A percentile compares a stretch with the other conserved stretches of the same genome.
Conservation (phyloP, 2,888 invertebrate genomes). For the Drosophila mimetica region DNA sequence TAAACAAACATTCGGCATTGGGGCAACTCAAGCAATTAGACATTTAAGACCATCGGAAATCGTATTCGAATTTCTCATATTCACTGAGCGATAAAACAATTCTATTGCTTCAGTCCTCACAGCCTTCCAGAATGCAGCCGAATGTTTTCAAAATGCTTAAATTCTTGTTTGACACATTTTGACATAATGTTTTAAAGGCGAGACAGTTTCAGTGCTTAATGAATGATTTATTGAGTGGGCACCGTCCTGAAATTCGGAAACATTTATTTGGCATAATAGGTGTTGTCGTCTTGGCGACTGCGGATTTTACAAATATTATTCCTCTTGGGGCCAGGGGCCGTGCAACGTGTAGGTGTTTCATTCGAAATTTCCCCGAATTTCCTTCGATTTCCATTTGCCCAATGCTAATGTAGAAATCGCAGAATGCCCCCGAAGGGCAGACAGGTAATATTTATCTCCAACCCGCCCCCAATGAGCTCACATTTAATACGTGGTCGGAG, state of each 20-base stretch:
- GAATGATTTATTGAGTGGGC: conserved; percentile 33
- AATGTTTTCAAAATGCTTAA: conserved; percentile 37
- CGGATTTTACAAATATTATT: conserved; percentile 28
- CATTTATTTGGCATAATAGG: conserved; percentile 24
- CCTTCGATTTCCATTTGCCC: conserved; percentile 23
- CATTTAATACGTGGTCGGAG: conserved; percentile 50
- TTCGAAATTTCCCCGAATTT: conserved; percentile 17
- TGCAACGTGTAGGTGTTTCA: conserved; percentile 9
- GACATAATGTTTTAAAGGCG: conserved; percentile 26
- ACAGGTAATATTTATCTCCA: conserved; percentile 41
- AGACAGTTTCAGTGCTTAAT: conserved; percentile 39
- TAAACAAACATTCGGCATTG: conserved; percentile 51
- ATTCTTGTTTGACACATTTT: conserved; percentile 43
- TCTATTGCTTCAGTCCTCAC: not conserved
- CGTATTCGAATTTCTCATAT: conserved; percentile 17
- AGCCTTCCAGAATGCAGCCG: not conserved
- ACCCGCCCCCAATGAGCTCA: conserved; percentile 44
- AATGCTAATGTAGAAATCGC: conserved; percentile 38
- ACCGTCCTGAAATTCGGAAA: conserved; percentile 16
- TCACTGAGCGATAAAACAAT: conserved; percentile 13
- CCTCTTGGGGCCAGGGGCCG: not conserved
- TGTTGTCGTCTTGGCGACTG: conserved; percentile 7
- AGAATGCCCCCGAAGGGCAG: conserved; percentile 40
- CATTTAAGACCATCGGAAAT: conserved; percentile 41
- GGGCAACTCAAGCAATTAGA: conserved; percentile 26